A percentile compares a stretch with the other conserved stretches of the same genome.
phyloP scores from a whole-genome alignment of 2,888 invertebrate species.

The Stratiomys singularior region DNA sequence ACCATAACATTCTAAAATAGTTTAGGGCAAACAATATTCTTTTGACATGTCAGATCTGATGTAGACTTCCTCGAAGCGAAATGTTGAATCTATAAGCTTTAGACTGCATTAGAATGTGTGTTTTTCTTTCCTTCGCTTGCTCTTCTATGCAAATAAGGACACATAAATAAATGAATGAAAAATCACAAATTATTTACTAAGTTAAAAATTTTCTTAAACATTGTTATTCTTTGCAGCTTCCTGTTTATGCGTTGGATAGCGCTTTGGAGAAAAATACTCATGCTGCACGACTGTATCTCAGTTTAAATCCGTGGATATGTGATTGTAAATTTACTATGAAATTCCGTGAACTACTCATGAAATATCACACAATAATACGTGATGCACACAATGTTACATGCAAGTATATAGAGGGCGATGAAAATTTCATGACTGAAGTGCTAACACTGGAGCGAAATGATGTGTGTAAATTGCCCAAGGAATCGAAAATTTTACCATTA shows the following conservation, averaged over 20 bases:
- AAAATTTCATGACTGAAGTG: conserved; percentile 69
- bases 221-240: too few species aligned
- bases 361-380: conserved; percentile 75
- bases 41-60: too few species aligned
- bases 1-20: too few species aligned
- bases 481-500: conserved; percentile 72
- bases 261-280: conserved; percentile 78
- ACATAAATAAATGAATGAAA: too few species aligned
- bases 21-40: too few species aligned
- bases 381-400: conserved; percentile 79
- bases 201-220: too few species aligned
- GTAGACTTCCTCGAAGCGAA: too few species aligned
- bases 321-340: conserved; percentile 83
- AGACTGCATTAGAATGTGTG: too few species aligned
- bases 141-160: too few species aligned
- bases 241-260: conserved; percentile 83
- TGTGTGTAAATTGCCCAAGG: conserved; percentile 71
- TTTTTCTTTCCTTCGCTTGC: too few species aligned
- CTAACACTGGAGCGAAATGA: conserved; percentile 74
- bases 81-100: too few species aligned
- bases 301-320: conserved; percentile 84
- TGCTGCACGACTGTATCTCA: conserved; percentile 75
- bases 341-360: conserved; percentile 76
- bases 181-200: too few species aligned
- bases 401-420: conserved; percentile 70